Evolutionary conservation across 2,888 invertebrate genomes (phyloP), one percentile per base, ranked within the genome.

Genomic region (Linnaemya tessellans): DNA sequence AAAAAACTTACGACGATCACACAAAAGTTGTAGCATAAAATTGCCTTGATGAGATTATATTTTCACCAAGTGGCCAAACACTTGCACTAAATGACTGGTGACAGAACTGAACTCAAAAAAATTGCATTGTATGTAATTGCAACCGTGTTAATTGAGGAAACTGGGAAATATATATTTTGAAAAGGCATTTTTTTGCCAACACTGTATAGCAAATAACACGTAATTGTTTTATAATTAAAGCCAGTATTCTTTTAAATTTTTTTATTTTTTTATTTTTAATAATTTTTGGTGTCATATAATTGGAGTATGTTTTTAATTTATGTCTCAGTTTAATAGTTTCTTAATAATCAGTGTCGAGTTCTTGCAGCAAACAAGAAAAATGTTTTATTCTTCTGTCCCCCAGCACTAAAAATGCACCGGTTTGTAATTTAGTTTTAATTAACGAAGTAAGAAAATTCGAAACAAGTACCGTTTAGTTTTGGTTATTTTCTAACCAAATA

Each of bases 251-350:
- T n/a, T n/a, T n/a, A 3, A 38, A 64, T 51, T 51, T 54, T 64
- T 13, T 68, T 25, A 30, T 41, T 60, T 60, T 35, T 38, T 9
- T 38, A 25, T 10, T 41, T 20, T 56, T 56, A 67, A 58, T 58
- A 46, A 43, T 58, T 67, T 67, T 58, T 30, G 49, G 38, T 1
- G 41, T 0, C 2, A 51, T 41, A 30, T 38, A 51, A 41, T 80
- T 20, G 51, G n/a, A 80, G 49, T 41, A 74, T 80, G 73, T 65
- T 25, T 49, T 25, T 65, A n/a, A 58, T 65, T 65, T 73, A 1
- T 41, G 25, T 74, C 60, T 56, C 2, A 43, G 43, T 54, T 70
- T 54, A 70, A 79, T 20, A 35, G 79, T 79, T 64, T 80, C 60
- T 51, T 62, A 80, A 68, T 60, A 67, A 68, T 35, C 41, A 67